These are phyloP conservation scores for Dioctria linearis DNA, from an alignment of 2,888 invertebrate species.

Conservation along the genomic window DNA sequence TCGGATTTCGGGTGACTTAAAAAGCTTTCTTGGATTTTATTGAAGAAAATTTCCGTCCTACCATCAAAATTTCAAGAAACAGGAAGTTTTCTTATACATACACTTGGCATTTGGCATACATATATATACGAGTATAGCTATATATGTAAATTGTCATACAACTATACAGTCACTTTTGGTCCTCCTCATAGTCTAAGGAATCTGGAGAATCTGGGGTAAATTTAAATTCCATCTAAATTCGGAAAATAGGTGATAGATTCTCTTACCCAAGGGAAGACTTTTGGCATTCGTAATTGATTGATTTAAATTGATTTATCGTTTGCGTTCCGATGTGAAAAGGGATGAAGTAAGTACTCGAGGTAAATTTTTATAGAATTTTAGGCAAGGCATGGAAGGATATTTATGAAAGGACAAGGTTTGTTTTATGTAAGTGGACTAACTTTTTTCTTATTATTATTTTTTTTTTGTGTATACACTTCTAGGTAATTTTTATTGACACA, in stretches of 20 bases:
- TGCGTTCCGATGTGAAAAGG: background rate
- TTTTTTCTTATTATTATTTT: no score
- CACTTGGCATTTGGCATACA: background rate
- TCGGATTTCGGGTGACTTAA: slow-evolving; percentile 8
- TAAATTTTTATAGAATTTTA: no score
- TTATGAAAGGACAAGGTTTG: no score
- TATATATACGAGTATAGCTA: no score
- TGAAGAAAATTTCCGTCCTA: slow-evolving; percentile 21
- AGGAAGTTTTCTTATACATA: background rate
- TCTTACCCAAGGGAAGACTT: background rate
- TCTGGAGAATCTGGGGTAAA: slow-evolving; percentile 28
- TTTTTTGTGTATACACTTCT: no score
- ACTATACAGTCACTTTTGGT: background rate
- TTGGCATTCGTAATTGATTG: slow-evolving; percentile 49
- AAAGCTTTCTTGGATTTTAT: slow-evolving; percentile 36
- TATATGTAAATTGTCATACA: background rate
- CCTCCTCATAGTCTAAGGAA: background rate
- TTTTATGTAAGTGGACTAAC: no score
- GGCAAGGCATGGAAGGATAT: no score
- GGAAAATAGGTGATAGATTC: slow-evolving; percentile 14
- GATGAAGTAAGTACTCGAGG: background rate
- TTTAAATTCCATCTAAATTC: slow-evolving; percentile 39
- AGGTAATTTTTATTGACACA: no score
- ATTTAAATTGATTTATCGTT: slow-evolving; percentile 46
- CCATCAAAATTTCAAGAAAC: background rate